phyloP scores from a whole-genome alignment of 2,888 invertebrate species.

The Acleris cristana region DNA sequence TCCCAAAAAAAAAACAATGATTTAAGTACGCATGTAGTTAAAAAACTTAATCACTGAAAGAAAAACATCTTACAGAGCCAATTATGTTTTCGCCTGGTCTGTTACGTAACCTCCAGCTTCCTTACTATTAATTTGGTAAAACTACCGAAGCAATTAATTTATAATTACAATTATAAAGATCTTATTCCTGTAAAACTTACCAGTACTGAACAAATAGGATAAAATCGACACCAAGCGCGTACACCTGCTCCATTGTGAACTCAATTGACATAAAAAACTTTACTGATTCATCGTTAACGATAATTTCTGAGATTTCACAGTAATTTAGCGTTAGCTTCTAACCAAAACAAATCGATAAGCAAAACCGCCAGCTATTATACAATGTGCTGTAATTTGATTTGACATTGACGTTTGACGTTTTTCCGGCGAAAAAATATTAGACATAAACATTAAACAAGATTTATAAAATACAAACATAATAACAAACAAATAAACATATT shows the following conservation, averaged over 20 bases:
- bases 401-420: neutral
- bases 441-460: no score
- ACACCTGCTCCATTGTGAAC: conserved; percentile 64
- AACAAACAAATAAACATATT: no score
- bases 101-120: neutral
- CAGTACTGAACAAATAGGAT: conserved; percentile 67
- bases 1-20: no score
- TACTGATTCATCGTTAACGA: conserved; percentile 28
- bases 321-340: conserved; percentile 22
- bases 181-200: conserved; percentile 47
- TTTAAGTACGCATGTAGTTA: neutral
- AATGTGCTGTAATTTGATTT: conserved; percentile 6
- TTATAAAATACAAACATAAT: no score
- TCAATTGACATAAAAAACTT: conserved; percentile 1
- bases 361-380: neutral
- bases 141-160: neutral
- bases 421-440: neutral
- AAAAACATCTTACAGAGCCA: neutral
- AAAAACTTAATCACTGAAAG: neutral
- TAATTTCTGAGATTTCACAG: conserved; percentile 9
- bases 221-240: conserved; percentile 64
- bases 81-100: neutral
- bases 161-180: conserved; percentile 23
- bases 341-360: conserved; percentile 36
- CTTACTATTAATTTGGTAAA: neutral